Conservation (phyloP, 2,113 vertebrate genomes). For the Misgurnus mizolepis region DNA sequence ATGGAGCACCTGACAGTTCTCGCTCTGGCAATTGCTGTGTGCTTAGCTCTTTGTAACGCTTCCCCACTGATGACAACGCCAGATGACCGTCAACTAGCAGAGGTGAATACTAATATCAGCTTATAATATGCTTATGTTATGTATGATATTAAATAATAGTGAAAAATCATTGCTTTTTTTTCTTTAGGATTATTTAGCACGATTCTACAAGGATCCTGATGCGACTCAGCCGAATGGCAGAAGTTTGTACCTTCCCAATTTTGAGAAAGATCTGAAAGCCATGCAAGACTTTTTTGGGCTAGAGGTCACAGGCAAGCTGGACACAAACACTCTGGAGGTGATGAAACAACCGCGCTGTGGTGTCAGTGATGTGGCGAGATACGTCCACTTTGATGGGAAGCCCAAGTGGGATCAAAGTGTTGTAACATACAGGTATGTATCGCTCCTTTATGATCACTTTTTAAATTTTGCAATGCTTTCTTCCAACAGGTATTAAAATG, state of each 20-base stretch:
- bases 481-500: conserved; percentile 68
- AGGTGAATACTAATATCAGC: conserved; percentile 52
- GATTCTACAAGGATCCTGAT: conserved; percentile 57
- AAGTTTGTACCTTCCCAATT: conserved; percentile 19
- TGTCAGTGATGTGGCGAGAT: conserved; percentile 71
- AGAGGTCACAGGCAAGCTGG: conserved; percentile 68
- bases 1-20: conserved; percentile 31
- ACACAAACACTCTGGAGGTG: conserved; percentile 62
- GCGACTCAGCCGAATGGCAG: conserved; percentile 2
- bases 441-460: background rate
- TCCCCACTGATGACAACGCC: conserved; percentile 54
- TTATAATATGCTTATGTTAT: too few relatives aligned
- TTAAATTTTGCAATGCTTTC: background rate
- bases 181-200: conserved; percentile 61
- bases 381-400: conserved; percentile 69
- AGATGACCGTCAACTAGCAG: conserved; percentile 54
- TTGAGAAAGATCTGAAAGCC: conserved; percentile 64
- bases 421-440: conserved; percentile 74
- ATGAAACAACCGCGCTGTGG: conserved; percentile 74
- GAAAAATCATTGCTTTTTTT: background rate
- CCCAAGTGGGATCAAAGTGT: conserved; percentile 73
- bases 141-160: too few relatives aligned
- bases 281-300: conserved; percentile 76
- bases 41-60: conserved; percentile 46
- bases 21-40: conserved; percentile 26